Conservation (phyloP, 2,888 invertebrate species). For the Lasioglossum lativentre region DNA sequence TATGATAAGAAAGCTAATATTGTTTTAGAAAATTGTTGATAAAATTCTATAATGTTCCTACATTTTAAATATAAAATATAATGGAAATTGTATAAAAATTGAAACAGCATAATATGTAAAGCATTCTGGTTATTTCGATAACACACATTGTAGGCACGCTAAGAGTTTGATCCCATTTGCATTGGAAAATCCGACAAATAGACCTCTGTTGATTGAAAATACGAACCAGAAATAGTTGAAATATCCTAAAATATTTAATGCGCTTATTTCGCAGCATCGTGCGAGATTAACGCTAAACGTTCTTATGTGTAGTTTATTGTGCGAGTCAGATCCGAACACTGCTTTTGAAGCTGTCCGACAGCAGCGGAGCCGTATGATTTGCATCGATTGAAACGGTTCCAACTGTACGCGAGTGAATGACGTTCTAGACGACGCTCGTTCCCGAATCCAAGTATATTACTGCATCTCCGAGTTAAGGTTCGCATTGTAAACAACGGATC, state of each 20-base stretch:
- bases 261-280: too few species aligned
- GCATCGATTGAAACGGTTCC: constrained; percentile 7
- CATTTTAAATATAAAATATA: too few species aligned
- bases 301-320: not conserved
- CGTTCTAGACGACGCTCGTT: not conserved
- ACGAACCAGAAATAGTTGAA: not conserved
- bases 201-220: not conserved
- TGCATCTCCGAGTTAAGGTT: constrained; percentile 39
- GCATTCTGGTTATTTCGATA: not conserved
- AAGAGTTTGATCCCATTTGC: not conserved
- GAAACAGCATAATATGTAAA: not conserved
- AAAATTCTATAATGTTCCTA: too few species aligned
- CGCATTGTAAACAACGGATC: constrained; percentile 54
- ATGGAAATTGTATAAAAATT: too few species aligned
- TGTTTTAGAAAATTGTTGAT: too few species aligned
- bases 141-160: not conserved
- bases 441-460: constrained; percentile 27
- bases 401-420: not conserved
- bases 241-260: not conserved
- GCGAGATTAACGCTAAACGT: not conserved
- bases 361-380: not conserved
- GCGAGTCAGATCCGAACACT: not conserved
- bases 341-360: not conserved
- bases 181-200: not conserved
- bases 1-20: too few species aligned